These are phyloP conservation scores for Brachymystax lenok DNA, from an alignment of 2,797 vertebrate genomes.

Conservation along the genomic window DNA sequence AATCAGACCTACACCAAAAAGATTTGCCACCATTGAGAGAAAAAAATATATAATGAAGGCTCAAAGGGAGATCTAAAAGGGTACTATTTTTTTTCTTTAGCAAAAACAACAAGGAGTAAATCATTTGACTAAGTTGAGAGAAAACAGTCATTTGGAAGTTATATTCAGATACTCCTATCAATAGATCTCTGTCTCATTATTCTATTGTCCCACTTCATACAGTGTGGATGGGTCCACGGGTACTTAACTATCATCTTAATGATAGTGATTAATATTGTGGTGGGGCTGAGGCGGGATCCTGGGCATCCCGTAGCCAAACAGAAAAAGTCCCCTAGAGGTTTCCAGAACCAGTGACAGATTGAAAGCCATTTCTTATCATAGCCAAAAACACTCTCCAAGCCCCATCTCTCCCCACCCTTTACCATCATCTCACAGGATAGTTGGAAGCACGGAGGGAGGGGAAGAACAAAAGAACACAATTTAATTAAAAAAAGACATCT, in stretches of 20 bases:
- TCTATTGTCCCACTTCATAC: neutral
- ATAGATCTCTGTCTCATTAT: conserved; percentile 3
- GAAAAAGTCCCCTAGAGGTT: neutral
- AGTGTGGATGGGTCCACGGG: neutral
- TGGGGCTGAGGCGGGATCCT: neutral
- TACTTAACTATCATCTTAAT: conserved; percentile 1
- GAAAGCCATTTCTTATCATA: conserved; percentile 9
- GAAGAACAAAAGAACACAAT: neutral
- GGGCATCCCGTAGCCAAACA: neutral
- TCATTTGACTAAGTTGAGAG: neutral
- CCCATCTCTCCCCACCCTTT: conserved; percentile 1
- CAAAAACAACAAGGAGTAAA: neutral
- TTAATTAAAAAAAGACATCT: neutral
- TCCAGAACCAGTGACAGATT: conserved; percentile 2
- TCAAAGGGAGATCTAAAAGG: neutral
- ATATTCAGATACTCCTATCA: conserved; percentile 6
- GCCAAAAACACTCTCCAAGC: conserved; percentile 10
- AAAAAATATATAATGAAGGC: neutral
- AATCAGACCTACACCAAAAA: neutral
- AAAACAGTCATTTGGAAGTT: neutral
- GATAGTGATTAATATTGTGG: neutral
- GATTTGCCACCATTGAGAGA: neutral
- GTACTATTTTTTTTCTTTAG: neutral
- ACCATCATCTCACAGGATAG: conserved; percentile 8
- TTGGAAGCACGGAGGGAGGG: conserved; percentile 26